Conservation (phyloP, 1,140 invertebrate genomes). For the Akabosia matsudoensis region DNA sequence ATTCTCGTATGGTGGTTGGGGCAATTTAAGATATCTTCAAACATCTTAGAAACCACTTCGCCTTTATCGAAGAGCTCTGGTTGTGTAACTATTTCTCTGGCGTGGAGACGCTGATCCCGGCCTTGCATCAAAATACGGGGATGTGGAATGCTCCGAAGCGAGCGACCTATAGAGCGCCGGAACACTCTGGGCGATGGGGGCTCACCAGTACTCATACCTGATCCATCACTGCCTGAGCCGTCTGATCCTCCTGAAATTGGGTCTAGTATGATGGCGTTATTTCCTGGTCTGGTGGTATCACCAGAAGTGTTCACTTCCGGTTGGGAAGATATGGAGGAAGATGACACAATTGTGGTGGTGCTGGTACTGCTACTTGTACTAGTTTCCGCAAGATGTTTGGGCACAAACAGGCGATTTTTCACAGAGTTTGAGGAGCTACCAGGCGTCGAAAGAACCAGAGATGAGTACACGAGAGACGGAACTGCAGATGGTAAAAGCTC, state of each 20-base stretch:
- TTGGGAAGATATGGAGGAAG: neutral
- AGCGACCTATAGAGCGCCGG: neutral
- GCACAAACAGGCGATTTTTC: slow-evolving; percentile 39
- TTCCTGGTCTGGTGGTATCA: neutral
- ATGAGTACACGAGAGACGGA: slow-evolving; percentile 62
- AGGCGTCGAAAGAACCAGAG: slow-evolving; percentile 35
- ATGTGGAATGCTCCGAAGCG: slow-evolving; percentile 37
- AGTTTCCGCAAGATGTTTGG: slow-evolving; percentile 1
- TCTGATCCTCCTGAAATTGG: neutral
- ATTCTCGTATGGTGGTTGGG: slow-evolving; percentile 35
- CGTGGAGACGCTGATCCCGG: slow-evolving; percentile 1
- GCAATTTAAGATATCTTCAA: slow-evolving; percentile 39
- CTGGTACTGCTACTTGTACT: neutral
- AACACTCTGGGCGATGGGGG: neutral
- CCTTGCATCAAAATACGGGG: slow-evolving; percentile 38
- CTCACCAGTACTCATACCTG: neutral
- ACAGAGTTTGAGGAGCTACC: slow-evolving; percentile 4
- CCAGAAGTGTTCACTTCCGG: neutral
- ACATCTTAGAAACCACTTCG: slow-evolving; percentile 32
- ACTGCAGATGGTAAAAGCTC: slow-evolving; percentile 82
- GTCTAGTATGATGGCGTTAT: neutral
- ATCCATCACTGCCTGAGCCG: neutral
- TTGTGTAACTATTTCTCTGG: slow-evolving; percentile 1
- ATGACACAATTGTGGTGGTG: neutral
- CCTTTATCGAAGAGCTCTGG: slow-evolving; percentile 18